Conservation (phyloP, 2,888 invertebrate genomes). For the Panzeria rudis region DNA sequence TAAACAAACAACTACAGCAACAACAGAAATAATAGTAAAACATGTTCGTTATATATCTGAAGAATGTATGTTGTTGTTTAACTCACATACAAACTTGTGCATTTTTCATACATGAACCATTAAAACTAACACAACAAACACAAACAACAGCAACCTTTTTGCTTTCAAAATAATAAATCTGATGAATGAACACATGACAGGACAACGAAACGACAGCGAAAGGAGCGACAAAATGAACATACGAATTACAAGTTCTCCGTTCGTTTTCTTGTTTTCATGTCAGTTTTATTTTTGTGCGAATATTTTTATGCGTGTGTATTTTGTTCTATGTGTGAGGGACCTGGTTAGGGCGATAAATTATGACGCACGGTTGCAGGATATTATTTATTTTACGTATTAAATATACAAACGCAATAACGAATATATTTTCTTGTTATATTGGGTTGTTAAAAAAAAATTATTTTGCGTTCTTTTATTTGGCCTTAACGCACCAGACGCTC, state of each 20-base stretch:
- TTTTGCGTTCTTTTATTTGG: not conserved
- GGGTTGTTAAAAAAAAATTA: not conserved
- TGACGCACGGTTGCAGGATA: conserved; percentile 67
- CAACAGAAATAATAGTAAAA: not conserved
- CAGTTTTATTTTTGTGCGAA: conserved; percentile 42
- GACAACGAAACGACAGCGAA: conserved; percentile 19
- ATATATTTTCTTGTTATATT: not conserved
- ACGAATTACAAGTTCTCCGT: conserved; percentile 13
- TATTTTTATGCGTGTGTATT: conserved; percentile 26
- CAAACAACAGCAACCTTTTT: conserved; percentile 43
- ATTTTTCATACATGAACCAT: conserved; percentile 20
- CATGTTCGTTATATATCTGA: not conserved
- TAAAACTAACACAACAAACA: conserved; percentile 42
- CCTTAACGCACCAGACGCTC: too few relatives aligned
- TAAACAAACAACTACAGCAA: conserved; percentile 34
- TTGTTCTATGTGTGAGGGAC: not conserved
- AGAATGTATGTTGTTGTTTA: not conserved
- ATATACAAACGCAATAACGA: conserved; percentile 21
- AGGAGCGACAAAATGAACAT: conserved; percentile 37
- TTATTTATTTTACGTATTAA: conserved; percentile 58
- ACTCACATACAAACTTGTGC: not conserved
- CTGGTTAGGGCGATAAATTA: conserved; percentile 42
- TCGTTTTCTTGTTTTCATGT: not conserved
- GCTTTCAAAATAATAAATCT: conserved; percentile 66
- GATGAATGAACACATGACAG: conserved; percentile 69